phyloP scores from a whole-genome alignment of 2,113 vertebrate species.

The Chascanopsetta lugubris region DNA sequence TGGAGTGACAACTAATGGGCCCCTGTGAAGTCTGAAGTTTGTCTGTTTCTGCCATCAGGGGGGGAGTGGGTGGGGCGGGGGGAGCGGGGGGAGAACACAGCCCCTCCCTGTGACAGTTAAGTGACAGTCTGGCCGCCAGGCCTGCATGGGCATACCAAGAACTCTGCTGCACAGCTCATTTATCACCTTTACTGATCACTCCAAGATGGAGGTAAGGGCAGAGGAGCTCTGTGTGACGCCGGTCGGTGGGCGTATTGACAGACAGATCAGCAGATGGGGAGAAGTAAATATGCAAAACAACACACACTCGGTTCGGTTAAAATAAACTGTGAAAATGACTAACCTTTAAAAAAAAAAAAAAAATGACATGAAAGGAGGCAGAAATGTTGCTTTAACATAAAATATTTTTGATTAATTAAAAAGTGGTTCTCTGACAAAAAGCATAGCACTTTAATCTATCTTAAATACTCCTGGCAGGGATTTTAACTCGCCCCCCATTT shows the following conservation, averaged over 20 bases:
- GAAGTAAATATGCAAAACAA: constrained; percentile 9
- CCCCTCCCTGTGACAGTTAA: constrained; percentile 34
- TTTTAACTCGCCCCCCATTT: constrained; percentile 48
- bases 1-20: constrained; percentile 79
- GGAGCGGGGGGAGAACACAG: too few relatives aligned
- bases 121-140: constrained; percentile 50
- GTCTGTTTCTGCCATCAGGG: constrained; percentile 92
- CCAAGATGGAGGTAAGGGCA: constrained; percentile 3
- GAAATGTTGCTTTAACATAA: not conserved
- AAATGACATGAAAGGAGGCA: constrained; percentile 1
- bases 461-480: constrained; percentile 18
- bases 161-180: constrained; percentile 43
- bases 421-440: constrained; percentile 19
- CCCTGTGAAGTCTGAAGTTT: constrained; percentile 68
- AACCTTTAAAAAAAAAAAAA: too few relatives aligned
- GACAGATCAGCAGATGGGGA: constrained; percentile 16
- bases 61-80: too few relatives aligned
- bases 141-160: constrained; percentile 14
- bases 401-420: not conserved
- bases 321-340: constrained; percentile 8
- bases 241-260: constrained; percentile 27
- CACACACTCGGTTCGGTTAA: not conserved
- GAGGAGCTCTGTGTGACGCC: constrained; percentile 1
- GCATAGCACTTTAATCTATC: constrained; percentile 39
- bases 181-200: constrained; percentile 55